Evolutionary conservation across 2,113 vertebrate species (phyloP), one percentile per base, ranked within the genome.

Genomic region (Mesitornis unicolor): DNA sequence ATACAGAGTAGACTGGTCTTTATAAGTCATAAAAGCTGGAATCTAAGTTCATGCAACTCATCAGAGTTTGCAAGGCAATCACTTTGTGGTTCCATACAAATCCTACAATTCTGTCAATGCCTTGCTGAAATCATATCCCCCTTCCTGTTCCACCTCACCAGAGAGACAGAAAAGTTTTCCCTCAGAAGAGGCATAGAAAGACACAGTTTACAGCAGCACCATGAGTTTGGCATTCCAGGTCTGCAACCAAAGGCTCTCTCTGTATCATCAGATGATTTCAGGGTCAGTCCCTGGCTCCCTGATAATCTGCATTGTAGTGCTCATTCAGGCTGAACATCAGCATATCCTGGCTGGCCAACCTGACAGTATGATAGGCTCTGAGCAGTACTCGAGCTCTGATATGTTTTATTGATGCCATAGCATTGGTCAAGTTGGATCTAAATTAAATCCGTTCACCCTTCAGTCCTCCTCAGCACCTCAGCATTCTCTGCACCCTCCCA

Each of bases 391-490:
- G 2, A 71, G 19, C 8, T 54, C 48, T 57, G 29, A 16, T 68
- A 16, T 4, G 21, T 33, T 50, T 25, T 78, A 51, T 18, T 11
- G 47, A 45, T 33, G 29, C 6, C 15, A 28, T 69, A 84, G 9
- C 0, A 0, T 26, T 11, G 25, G 42, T 6, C 12, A 56, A 5
- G 26, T 47, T 79, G 16, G n/a, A 42, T 57, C 29, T 79, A 3
- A 33, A 63, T 20, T 63, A 40, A 57, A 51, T 6, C 36, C 40
- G 5, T 9, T 29, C n/a, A 51, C 19, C 7, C 36, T 69, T 71
- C 51, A 65, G 20, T 14, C 17, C 33, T 31, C 8, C 74, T 54
- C 2, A 3, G 22, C 42, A 26, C 24, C 33, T 12, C 56, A 64
- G 22, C 8, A 69, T 18, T 29, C 8, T 76, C 31, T 90, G 56